Conservation (phyloP, 23 tunicate species). For the Halocynthia aurantium region DNA sequence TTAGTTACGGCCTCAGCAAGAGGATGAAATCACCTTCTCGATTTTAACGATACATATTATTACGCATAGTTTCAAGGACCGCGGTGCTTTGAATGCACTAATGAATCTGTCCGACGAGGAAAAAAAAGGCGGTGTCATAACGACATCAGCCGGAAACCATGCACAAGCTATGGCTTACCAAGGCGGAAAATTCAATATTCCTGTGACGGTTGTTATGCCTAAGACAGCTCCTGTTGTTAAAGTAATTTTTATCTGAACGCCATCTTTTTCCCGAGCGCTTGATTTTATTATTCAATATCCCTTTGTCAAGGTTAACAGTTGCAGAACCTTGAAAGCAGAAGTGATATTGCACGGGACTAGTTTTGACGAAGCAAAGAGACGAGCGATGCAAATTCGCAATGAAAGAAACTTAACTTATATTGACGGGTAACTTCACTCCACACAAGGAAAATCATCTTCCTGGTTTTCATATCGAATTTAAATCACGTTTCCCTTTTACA, state of each 20-base stretch:
- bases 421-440: constrained; percentile 56
- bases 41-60: background rate
- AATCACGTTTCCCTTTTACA: constrained; percentile 16
- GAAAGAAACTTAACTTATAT: constrained; percentile 62
- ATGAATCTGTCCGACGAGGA: constrained; percentile 71
- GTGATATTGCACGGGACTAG: constrained; percentile 67
- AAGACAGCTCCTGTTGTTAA: constrained; percentile 91
- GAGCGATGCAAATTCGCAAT: constrained; percentile 64
- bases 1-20: constrained; percentile 3
- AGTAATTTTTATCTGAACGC: constrained; percentile 25
- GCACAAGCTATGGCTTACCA: constrained; percentile 98
- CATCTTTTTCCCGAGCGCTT: background rate
- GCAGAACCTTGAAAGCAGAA: constrained; percentile 63
- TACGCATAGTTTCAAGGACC: constrained; percentile 66
- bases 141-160: constrained; percentile 99
- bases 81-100: constrained; percentile 89
- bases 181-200: constrained; percentile 67
- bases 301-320: constrained; percentile 54
- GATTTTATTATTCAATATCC: background rate
- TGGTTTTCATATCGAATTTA: background rate
- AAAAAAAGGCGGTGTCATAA: constrained; percentile 63
- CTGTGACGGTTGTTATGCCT: constrained; percentile 98
- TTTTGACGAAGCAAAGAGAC: constrained; percentile 76
- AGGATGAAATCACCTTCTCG: background rate
- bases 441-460: background rate